These are phyloP conservation scores for Heliothis virescens DNA, from an alignment of 1,140 invertebrate genomes.

Conservation along the genomic window DNA sequence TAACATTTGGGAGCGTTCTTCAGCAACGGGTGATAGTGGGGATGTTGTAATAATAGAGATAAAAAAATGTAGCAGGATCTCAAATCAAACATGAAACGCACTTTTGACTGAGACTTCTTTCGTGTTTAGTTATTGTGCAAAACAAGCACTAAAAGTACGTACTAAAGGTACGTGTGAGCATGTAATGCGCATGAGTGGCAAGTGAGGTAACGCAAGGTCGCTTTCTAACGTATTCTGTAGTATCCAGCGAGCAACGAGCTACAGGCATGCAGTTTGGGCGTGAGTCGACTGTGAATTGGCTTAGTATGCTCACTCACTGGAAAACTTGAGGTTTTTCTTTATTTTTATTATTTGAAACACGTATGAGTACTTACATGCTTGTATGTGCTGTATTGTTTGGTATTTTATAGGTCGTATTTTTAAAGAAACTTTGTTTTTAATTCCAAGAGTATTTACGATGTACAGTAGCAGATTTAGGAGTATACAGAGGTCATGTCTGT, in stretches of 20 bases:
- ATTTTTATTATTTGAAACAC: slow-evolving; percentile 1
- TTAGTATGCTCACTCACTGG: slow-evolving; percentile 6
- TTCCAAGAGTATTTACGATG: too few relatives aligned
- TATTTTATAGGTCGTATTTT: slow-evolving; percentile 11
- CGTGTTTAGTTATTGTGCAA: not conserved
- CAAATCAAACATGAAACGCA: too few relatives aligned
- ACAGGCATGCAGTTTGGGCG: slow-evolving; percentile 32
- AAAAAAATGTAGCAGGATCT: too few relatives aligned
- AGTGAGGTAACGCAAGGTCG: slow-evolving; percentile 57
- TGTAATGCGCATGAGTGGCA: slow-evolving; percentile 11
- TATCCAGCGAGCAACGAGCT: slow-evolving; percentile 32
- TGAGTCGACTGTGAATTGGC: slow-evolving; percentile 31
- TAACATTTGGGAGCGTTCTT: too few relatives aligned
- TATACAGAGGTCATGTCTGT: too few relatives aligned
- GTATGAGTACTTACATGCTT: not conserved
- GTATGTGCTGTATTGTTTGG: not conserved
- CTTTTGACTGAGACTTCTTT: not conserved
- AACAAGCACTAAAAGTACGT: not conserved
- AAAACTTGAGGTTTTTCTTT: slow-evolving; percentile 15
- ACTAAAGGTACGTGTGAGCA: slow-evolving; percentile 3
- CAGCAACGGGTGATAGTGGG: too few relatives aligned
- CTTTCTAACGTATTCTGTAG: slow-evolving; percentile 53
- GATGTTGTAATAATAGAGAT: too few relatives aligned
- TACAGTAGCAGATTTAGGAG: too few relatives aligned
- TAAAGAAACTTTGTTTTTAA: too few relatives aligned